Evolutionary conservation across 2,888 invertebrate genomes (phyloP), one percentile per base, ranked within the genome.

Genomic region (Ectemnius continuus): DNA sequence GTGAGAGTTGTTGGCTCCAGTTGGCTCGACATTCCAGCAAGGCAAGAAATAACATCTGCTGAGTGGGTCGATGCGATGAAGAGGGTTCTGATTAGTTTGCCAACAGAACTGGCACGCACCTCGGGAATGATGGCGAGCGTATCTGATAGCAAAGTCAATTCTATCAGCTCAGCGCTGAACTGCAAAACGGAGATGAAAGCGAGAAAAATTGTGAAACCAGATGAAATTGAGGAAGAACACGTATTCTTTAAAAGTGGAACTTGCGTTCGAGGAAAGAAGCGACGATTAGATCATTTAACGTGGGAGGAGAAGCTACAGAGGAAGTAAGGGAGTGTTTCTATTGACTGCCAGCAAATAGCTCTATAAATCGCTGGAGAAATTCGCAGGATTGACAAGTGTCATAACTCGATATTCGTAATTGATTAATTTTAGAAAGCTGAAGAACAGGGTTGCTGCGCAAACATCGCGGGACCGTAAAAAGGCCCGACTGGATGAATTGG

Each of bases 401-500:
- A 36, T 36, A 52, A 52, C 11, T 16, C n/a, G 16, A 14, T 52
- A 52, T 52, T 52, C 2, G 52, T 52, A 16, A 52, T 52, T 52
- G 52, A 8, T 52, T 52, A 5, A 16, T 52, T 52, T 14, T 13
- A 98, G 98, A 91, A 98, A 98, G 92, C 91, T 98, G 85, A 98
- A 98, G 91, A 99, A 99, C 91, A 94, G 99, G 81, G 98, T 99
- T 28, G 99, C 99, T 46, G 99, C 99, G 2, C 99, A 99, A 91
- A 98, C 97, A 61, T 99, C 99, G 0, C 94, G 99, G 67, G 99
- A 99, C 91, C 94, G 98, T 59, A 99, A 99, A 90, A 99, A 99
- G 91, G 97, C 96, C 0, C 95, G 95, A 89, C 96, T 99, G 94
- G 96, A 96, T 81, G 96, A 97, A 83, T 94, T 99, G 93, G 98